A percentile compares a stretch with the other conserved stretches of the same genome.
These are phyloP conservation scores for Hycleus cichorii DNA, from an alignment of 1,140 invertebrate genomes.

Conservation along the genomic window DNA sequence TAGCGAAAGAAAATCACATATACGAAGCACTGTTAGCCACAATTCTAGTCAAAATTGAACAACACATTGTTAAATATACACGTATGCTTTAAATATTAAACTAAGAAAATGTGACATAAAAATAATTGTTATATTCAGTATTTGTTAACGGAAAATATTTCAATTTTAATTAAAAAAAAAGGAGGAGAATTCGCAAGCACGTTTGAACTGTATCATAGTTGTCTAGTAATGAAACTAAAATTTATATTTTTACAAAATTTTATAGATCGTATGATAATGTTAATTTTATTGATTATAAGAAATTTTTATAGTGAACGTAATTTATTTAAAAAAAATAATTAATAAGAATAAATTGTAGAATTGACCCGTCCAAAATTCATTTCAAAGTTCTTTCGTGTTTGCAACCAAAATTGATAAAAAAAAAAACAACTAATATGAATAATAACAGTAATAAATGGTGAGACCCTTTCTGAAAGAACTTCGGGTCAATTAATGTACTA, in stretches of 20 bases:
- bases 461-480: conserved; percentile 6
- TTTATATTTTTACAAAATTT: conserved; percentile 24
- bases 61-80: conserved; percentile 31
- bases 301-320: conserved; percentile 5
- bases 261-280: conserved; percentile 7
- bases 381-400: conserved; percentile 13
- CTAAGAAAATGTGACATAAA: conserved; percentile 7
- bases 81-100: conserved; percentile 23
- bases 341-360: conserved; percentile 2
- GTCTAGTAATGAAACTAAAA: conserved; percentile 13
- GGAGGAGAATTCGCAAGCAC: conserved; percentile 18
- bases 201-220: conserved; percentile 21
- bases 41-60: conserved; percentile 4
- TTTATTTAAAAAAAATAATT: not conserved
- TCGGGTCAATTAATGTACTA: conserved; percentile 9
- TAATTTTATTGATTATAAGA: conserved; percentile 6
- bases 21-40: conserved; percentile 25
- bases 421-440: not conserved
- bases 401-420: conserved; percentile 6
- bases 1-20: conserved; percentile 19
- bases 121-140: conserved; percentile 10
- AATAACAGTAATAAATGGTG: not conserved
- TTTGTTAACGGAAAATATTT: conserved; percentile 14
- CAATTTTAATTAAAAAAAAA: too few relatives aligned
- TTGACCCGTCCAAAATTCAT: conserved; percentile 12